Conservation (phyloP, 1,140 invertebrate genomes). For the Drosophila pachea region DNA sequence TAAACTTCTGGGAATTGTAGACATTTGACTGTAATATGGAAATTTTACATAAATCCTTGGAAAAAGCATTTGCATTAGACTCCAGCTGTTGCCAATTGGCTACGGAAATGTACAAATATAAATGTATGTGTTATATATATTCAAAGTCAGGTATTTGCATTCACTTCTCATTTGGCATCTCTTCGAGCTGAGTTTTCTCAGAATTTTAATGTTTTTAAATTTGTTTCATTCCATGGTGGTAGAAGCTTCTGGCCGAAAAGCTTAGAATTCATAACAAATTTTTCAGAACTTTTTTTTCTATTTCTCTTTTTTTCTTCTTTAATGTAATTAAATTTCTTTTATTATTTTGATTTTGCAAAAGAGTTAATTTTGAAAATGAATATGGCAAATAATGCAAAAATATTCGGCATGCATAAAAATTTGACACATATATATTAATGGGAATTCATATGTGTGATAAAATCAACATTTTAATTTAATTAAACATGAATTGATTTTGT, state of each 20-base stretch:
- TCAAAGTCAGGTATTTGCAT: constrained; percentile 16
- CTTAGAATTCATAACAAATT: too few species aligned
- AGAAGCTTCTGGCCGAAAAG: too few species aligned
- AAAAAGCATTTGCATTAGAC: constrained; percentile 61
- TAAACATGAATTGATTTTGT: constrained; percentile 41
- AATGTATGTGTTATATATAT: constrained; percentile 7
- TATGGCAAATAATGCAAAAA: too few species aligned
- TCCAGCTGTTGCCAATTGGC: constrained; percentile 37
- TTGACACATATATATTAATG: neutral
- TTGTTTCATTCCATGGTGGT: neutral
- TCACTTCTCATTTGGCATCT: neutral
- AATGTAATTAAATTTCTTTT: too few species aligned
- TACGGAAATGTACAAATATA: constrained; percentile 30
- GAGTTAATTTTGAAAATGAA: too few species aligned
- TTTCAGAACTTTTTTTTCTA: too few species aligned
- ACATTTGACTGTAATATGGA: constrained; percentile 42
- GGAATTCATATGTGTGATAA: constrained; percentile 22
- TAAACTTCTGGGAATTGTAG: constrained; percentile 29
- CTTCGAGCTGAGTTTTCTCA: neutral
- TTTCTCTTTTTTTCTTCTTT: too few species aligned
- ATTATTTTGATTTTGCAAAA: too few species aligned
- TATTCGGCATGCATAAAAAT: too few species aligned
- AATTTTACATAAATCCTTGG: constrained; percentile 68
- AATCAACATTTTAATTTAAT: constrained; percentile 46
- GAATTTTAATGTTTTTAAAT: neutral